Base-by-base conservation (phyloP, 2,113 vertebrate genomes). In the Chaetorhynchus papuensis region DNA sequence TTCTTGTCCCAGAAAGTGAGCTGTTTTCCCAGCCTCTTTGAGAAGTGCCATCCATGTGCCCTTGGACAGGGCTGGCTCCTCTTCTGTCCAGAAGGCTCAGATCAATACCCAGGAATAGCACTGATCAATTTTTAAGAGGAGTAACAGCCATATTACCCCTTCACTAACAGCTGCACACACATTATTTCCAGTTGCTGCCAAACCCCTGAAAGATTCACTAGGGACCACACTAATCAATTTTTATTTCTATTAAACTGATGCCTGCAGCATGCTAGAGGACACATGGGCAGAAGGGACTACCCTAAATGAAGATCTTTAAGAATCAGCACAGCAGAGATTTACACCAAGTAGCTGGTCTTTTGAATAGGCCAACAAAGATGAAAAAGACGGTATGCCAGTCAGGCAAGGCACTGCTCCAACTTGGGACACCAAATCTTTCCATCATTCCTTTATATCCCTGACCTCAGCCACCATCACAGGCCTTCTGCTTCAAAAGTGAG, bases 171-270 rank as follows among this genome's bases (percentile, higher is more conserved):
- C 75, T 94, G 68, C 84, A 83, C 26, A n/a, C 47, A 57, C 59
- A 60, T 86, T 86, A 77, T 66, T 84, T 83, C 41, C 70, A 61
- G 63, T 42, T 86, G 31, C 87, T 95, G 95, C 83, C 95, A 95
- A 91, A 75, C 10, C 35, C 76, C 83, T 15, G 13, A 92, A 90
- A 87, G 80, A 91, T 59, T 60, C 85, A 49, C 54, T 11, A 75
- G 90, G 81, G 88, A 95, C 79, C 33, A 91, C 30, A 15, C 42
- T 63, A 85, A 95, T 93, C 89, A 96, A 93, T 95, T 95, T 95
- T 93, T 92, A 90, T 80, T 94, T 89, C 77, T 93, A 91, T 95
- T 97, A 95, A 95, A 89, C 49, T 66, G 54, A 80, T 90, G 59
- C 47, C 71, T 45, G n/a, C 27, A 85, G 50, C 59, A 70, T 77